Base-by-base conservation (phyloP, 2,888 invertebrate genomes). In the Flexamia atlantica region DNA sequence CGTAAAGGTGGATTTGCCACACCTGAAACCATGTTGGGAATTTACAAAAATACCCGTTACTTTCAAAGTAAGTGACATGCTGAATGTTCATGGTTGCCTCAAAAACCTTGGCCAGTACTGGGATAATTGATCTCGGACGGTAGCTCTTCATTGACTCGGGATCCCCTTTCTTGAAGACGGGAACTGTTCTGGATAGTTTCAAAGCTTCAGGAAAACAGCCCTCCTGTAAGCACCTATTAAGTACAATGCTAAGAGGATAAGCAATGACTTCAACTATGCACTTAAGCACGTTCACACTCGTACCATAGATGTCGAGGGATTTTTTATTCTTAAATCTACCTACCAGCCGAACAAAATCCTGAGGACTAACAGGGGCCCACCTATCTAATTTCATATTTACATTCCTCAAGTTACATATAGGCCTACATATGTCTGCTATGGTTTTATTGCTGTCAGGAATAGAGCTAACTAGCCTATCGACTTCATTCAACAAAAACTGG, bases 11-110 rank as follows among this genome's bases (percentile, higher is more conserved):
- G 74, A 74, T 32, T 25, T 50, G 5, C 32, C 81, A 28, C 53
- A 28, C 20, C 81, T 81, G 28, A 81, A 81, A 5, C 53, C 53
- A 23, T 53, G 32, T 53, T 81, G 81, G 9, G 32, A 36, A 28
- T 23, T 14, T 36, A 10, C 53, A 28, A 81, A n/a, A 57, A 1
- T 9, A 10, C n/a, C 57, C 14, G 57, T 57, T 81, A 17, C 17
- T 57, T n/a, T 68, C 68, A 20, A 68, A 23, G 17, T 30, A 23
- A 12, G 7, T 23, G 2, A 79, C 28, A 9, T 23, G 30, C 20
- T 42, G 72, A 30, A 12, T 36, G 3, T 72, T 72, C 32, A 72
- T 36, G 10, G 30, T 9, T 3, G 72, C 30, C 17, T 72, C 14
- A 30, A 72, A 72, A 4, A n/a, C 25, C 25, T 72, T 72, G 10